Percentiles rank a stretch among this genome's conserved stretches.
Conservation (phyloP, 2,113 vertebrate genomes). For the Aix galericulata region DNA sequence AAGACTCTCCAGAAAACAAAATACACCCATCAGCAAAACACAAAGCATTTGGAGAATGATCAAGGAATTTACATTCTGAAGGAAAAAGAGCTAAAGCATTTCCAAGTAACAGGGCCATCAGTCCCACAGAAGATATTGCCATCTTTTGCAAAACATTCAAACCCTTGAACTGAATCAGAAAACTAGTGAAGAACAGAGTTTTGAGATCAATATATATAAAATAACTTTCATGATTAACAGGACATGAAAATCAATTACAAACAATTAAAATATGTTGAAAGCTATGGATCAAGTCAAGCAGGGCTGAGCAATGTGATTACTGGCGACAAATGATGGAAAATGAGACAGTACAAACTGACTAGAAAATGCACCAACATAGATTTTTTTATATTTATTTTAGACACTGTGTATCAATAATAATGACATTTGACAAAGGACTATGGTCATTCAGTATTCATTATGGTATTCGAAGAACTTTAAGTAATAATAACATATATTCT, state of each 20-base stretch:
- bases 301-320: neutral
- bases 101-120: neutral
- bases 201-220: neutral
- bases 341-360: neutral
- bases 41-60: neutral
- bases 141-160: neutral
- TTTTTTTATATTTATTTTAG: neutral
- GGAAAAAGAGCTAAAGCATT: neutral
- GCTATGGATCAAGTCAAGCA: neutral
- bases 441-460: neutral
- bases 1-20: neutral
- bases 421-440: neutral
- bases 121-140: neutral
- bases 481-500: neutral
- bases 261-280: constrained; percentile 30
- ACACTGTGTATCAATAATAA: neutral
- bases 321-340: constrained; percentile 3
- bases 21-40: neutral
- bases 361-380: neutral
- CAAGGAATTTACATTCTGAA: neutral
- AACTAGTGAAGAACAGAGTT: neutral
- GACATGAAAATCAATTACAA: constrained; percentile 11
- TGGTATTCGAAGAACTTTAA: neutral
- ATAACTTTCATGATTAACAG: neutral
- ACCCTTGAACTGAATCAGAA: neutral